phyloP scores from a whole-genome alignment of 2,113 vertebrate species.

The Malaclemys terrapin region DNA sequence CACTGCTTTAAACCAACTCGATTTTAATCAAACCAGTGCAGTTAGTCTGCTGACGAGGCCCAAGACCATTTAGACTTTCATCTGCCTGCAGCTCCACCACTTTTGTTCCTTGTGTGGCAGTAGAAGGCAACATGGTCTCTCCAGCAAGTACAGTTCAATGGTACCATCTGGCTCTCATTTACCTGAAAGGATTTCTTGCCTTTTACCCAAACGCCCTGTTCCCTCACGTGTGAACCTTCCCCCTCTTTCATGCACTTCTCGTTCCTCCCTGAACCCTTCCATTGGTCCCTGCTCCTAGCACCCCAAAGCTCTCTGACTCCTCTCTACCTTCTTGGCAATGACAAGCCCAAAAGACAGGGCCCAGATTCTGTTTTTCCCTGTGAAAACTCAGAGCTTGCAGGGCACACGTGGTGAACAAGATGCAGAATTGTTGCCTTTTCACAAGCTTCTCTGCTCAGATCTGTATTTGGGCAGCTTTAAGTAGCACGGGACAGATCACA shows the following conservation, averaged over 20 bases:
- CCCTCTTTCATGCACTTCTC: not conserved
- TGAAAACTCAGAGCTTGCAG: not conserved
- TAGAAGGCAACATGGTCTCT: not conserved
- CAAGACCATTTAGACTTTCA: not conserved
- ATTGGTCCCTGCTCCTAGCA: not conserved
- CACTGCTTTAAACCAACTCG: not conserved
- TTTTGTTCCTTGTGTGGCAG: not conserved
- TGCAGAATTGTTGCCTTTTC: not conserved
- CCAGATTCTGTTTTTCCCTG: not conserved
- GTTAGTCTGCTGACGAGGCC: not conserved
- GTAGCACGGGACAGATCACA: rapidly evolving
- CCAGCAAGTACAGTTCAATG: not conserved
- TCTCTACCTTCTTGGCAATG: not conserved
- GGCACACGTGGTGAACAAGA: not conserved
- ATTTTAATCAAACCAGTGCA: not conserved
- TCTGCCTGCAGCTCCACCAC: not conserved
- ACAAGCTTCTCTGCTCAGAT: not conserved
- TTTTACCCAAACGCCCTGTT: not conserved
- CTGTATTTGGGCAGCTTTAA: not conserved
- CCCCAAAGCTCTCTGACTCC: not conserved
- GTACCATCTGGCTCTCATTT: not conserved
- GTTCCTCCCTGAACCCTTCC: not conserved
- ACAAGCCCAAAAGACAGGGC: not conserved
- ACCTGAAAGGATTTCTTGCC: not conserved
- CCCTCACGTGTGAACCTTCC: not conserved